Evolutionary conservation across 2,888 invertebrate species (phyloP).

Genomic region (Syrphus vitripennis): DNA sequence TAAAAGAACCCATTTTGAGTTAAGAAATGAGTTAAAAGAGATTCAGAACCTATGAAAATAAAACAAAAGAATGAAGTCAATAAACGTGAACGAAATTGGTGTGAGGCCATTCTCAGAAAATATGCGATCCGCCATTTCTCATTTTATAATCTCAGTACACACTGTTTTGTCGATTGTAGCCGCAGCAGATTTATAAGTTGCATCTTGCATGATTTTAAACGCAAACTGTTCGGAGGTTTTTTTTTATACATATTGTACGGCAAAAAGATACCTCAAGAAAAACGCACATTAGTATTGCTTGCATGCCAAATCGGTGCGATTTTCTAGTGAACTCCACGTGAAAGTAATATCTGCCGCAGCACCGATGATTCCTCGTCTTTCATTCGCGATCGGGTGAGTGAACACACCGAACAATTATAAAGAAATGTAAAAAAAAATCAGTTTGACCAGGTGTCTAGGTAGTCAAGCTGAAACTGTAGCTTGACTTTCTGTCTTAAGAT

Average conservation of each 20-base stretch:
- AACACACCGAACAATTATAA: conserved; percentile 18
- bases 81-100: too few relatives aligned
- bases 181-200: not conserved
- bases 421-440: conserved; percentile 2
- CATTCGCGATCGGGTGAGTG: conserved; percentile 14
- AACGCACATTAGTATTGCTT: conserved; percentile 14
- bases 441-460: conserved; percentile 50
- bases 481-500: not conserved
- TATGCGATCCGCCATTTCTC: too few relatives aligned
- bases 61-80: too few relatives aligned
- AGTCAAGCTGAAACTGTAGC: not conserved
- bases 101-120: too few relatives aligned
- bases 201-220: not conserved
- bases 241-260: conserved; percentile 11
- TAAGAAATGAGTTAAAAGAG: too few relatives aligned
- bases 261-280: not conserved
- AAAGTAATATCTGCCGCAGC: conserved; percentile 32
- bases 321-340: conserved; percentile 39
- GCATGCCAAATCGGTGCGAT: conserved; percentile 42
- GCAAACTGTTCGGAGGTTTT: conserved; percentile 26
- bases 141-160: not conserved
- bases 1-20: too few relatives aligned
- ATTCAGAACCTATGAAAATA: too few relatives aligned
- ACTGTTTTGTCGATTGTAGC: not conserved
- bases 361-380: conserved; percentile 16